A percentile compares a stretch with the other conserved stretches of the same genome.
Conservation (phyloP, 1,140 invertebrate genomes). For the Helicoverpa zea region DNA sequence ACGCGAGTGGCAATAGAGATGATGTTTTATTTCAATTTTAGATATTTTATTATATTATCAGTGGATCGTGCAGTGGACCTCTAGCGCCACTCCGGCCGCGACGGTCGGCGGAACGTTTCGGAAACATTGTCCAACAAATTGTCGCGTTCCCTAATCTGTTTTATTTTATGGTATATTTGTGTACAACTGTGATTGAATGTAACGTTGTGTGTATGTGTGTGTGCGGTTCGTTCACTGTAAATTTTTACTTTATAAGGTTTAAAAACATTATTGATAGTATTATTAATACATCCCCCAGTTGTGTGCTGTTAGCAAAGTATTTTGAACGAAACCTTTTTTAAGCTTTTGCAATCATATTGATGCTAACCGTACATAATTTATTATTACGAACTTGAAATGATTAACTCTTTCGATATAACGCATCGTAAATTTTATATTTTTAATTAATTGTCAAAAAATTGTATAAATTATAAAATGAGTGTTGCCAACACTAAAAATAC, state of each 20-base stretch:
- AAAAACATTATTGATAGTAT: slow-evolving; percentile 53
- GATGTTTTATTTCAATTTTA: slow-evolving; percentile 21
- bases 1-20: slow-evolving; percentile 13
- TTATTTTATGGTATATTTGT: slow-evolving; percentile 38
- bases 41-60: slow-evolving; percentile 36
- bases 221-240: slow-evolving; percentile 61
- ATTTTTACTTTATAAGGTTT: slow-evolving; percentile 71
- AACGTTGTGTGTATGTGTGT: slow-evolving; percentile 52
- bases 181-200: slow-evolving; percentile 51
- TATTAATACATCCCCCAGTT: slow-evolving; percentile 28
- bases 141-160: slow-evolving; percentile 11
- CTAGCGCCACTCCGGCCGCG: neutral
- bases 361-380: slow-evolving; percentile 26
- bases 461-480: slow-evolving; percentile 67
- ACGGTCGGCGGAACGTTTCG: slow-evolving; percentile 6
- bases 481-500: slow-evolving; percentile 58
- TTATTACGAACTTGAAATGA: slow-evolving; percentile 4
- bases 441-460: slow-evolving; percentile 58
- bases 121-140: slow-evolving; percentile 10
- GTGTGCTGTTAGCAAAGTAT: slow-evolving; percentile 22
- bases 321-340: slow-evolving; percentile 31
- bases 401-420: slow-evolving; percentile 19
- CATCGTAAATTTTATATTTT: slow-evolving; percentile 27
- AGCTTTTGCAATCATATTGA: slow-evolving; percentile 24
- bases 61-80: neutral